Evolutionary conservation across 2,113 vertebrate species (phyloP), one percentile per base, ranked within the genome.

Genomic region (Nasalis larvatus): DNA sequence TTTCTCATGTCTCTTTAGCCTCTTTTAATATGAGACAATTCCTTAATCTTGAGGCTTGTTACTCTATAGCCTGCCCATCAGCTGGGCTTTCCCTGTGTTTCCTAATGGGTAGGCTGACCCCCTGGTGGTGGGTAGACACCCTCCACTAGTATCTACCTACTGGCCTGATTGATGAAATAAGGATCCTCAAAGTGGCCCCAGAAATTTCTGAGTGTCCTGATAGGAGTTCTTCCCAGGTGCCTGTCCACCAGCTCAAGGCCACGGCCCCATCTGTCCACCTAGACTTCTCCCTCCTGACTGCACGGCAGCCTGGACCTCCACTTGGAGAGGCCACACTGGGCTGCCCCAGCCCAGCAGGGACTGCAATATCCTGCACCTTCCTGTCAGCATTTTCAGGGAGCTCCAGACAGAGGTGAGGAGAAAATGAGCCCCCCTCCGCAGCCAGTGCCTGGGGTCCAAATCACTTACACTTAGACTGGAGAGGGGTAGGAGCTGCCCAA

Each of bases 221-320:
- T n/a, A 18, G 14, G 25, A 30, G 58, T 40, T 27, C 49, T 40
- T 66, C 8, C 23, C 3, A 12, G 10, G 18, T 6, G 40, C 40
- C 49, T 25, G 9, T 8, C 40, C 40, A 58, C 30, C 49, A 93
- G 81, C 54, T 20, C 1, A 5, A 4, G 21, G 25, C 60, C 73
- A 6, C 2, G 25, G 42, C 45, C 14, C 23, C 1, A 8, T 30
- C 40, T 3, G 21, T 4, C 23, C 10, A 16, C 8, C 6, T 1
- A n/a, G 10, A 13, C 25, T 27, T 32, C 40, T 82, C 54, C n/a
- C 40, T 9, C 17, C 90, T 47, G 58, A 32, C 12, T 20, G 16
- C 1, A 35, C 1, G 2, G 32, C 30, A 32, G 63, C 8, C 32
- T 5, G 47, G 30, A 2, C 20, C 25, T 54, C 66, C 32, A 21